Percentiles rank a stretch among this genome's conserved stretches.
phyloP scores from a whole-genome alignment of 2,113 vertebrate species.

The Herpetotheres cachinnans region DNA sequence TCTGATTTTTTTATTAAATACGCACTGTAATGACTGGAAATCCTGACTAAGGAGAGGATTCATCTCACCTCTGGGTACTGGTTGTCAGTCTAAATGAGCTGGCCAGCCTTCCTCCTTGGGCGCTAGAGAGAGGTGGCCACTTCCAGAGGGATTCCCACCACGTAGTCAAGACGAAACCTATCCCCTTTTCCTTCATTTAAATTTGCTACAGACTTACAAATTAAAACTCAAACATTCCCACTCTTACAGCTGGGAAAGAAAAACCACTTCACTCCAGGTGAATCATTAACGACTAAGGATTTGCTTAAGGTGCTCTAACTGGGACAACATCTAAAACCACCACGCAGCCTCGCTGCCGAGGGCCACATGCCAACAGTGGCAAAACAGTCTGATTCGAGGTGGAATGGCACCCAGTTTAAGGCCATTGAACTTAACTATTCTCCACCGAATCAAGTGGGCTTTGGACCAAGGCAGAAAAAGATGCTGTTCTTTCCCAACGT shows the following conservation, averaged over 20 bases:
- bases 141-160: neutral
- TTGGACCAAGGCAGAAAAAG: neutral
- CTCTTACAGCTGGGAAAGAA: neutral
- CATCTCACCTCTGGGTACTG: neutral
- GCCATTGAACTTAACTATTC: neutral
- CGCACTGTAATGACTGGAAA: neutral
- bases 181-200: neutral
- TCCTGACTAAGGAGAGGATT: neutral
- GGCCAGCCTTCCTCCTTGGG: neutral
- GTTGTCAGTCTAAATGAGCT: neutral
- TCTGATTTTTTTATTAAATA: neutral
- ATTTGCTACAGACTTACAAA: neutral
- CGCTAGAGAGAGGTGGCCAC: neutral
- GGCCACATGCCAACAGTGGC: neutral
- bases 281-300: neutral
- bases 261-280: neutral
- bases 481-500: neutral
- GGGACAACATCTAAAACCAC: neutral
- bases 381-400: neutral
- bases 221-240: neutral
- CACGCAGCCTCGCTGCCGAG: accelerated
- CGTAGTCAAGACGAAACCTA: neutral
- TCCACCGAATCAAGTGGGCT: neutral
- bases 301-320: neutral
- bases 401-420: neutral